Conservation (phyloP, 2,888 invertebrate genomes). For the Harmothoe impar region DNA sequence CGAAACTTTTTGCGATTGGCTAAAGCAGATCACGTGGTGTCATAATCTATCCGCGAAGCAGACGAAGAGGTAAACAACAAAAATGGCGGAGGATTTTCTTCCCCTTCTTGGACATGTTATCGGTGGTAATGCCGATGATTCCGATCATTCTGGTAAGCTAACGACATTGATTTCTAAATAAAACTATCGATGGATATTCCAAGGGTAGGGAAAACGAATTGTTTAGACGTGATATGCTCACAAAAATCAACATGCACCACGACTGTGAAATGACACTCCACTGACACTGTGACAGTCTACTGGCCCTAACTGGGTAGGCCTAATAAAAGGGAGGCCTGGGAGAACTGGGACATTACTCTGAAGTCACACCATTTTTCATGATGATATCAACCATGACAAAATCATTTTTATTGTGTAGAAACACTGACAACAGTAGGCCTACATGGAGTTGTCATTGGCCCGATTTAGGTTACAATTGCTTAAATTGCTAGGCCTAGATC, state of each 20-base stretch:
- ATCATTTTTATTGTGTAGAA: no score
- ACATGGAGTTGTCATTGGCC: no score
- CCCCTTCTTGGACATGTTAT: constrained; percentile 48
- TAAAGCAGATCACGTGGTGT: constrained; percentile 35
- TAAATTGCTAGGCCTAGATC: no score
- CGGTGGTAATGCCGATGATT: constrained; percentile 50
- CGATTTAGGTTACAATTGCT: no score
- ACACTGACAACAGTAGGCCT: no score
- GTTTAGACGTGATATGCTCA: no score
- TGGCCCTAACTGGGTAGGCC: neutral
- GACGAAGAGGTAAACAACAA: constrained; percentile 59
- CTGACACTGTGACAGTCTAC: neutral
- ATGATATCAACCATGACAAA: no score
- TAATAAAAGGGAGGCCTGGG: neutral
- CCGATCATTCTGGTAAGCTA: constrained; percentile 55
- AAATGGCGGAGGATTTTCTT: constrained; percentile 63
- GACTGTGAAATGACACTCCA: neutral
- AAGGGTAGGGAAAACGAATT: no score
- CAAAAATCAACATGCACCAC: neutral
- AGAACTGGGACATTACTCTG: no score
- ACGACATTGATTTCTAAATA: neutral
- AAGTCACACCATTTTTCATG: no score
- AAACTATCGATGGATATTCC: neutral
- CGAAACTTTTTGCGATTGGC: constrained; percentile 56
- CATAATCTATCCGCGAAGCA: neutral